Conservation (phyloP, 2,797 vertebrate species). For the Premnoplex brunnescens region DNA sequence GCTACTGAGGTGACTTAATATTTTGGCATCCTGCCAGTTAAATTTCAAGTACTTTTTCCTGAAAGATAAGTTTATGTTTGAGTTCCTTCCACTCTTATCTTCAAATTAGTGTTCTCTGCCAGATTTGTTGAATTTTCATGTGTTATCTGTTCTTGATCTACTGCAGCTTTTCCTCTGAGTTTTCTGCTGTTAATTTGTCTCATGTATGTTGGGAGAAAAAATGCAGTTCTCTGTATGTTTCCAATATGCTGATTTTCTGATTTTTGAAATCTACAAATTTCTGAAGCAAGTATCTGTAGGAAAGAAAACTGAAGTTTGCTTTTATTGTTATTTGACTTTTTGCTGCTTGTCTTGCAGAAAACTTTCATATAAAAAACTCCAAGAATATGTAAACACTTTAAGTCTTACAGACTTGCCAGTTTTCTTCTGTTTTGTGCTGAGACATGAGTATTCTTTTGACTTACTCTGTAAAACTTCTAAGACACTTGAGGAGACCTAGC, state of each 20-base stretch:
- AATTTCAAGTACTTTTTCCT: neutral
- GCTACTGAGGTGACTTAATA: neutral
- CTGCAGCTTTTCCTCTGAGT: neutral
- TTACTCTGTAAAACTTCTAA: neutral
- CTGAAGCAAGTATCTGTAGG: neutral
- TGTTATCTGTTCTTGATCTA: constrained; percentile 1
- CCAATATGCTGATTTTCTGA: neutral
- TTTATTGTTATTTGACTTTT: neutral
- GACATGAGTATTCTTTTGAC: neutral
- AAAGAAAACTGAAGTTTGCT: neutral
- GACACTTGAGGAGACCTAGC: neutral
- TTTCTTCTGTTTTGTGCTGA: neutral
- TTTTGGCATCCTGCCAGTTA: neutral
- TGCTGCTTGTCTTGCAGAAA: neutral
- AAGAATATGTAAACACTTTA: neutral
- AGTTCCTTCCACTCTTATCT: neutral
- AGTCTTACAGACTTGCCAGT: neutral
- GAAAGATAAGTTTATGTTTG: neutral
- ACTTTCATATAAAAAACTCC: neutral
- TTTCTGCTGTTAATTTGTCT: neutral
- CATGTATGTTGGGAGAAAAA: neutral
- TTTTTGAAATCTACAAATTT: neutral
- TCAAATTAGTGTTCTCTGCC: neutral
- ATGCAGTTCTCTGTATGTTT: neutral
- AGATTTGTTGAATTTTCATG: neutral